Conservation (phyloP, 2,888 invertebrate genomes). For the Anthrax anthrax region DNA sequence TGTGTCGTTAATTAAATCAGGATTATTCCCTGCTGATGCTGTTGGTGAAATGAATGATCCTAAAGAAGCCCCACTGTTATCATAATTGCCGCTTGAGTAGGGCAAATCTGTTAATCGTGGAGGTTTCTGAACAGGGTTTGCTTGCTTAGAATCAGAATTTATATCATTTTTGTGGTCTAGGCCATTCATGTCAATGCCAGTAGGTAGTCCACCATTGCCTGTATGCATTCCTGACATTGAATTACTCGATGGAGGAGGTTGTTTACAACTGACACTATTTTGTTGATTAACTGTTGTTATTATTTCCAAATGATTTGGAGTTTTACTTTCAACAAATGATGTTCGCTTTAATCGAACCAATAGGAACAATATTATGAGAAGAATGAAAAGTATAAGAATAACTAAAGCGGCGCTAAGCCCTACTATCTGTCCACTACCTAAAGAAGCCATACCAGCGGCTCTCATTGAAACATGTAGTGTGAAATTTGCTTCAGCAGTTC, state of each 20-base stretch:
- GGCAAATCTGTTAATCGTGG: constrained; percentile 52
- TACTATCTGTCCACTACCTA: constrained; percentile 74
- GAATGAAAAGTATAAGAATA: constrained; percentile 58
- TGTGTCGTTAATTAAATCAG: constrained; percentile 74
- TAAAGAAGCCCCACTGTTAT: constrained; percentile 50
- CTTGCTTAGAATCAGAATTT: constrained; percentile 32
- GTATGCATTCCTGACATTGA: neutral
- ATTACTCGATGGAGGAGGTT: constrained; percentile 21
- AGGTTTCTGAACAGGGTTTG: constrained; percentile 58
- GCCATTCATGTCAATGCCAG: constrained; percentile 19
- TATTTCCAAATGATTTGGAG: constrained; percentile 57
- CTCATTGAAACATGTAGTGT: constrained; percentile 68
- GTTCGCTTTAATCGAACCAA: constrained; percentile 59
- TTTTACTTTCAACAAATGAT: constrained; percentile 60
- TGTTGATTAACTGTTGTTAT: constrained; percentile 48
- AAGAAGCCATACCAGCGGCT: constrained; percentile 63
- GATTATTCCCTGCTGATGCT: constrained; percentile 62
- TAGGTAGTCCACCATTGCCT: constrained; percentile 39
- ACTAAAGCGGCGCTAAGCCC: constrained; percentile 72
- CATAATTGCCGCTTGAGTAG: constrained; percentile 53
- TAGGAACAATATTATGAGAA: constrained; percentile 56
- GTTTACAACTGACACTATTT: constrained; percentile 37
- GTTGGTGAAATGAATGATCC: constrained; percentile 60
- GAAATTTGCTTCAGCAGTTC: constrained; percentile 77
- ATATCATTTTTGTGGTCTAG: constrained; percentile 24